Conservation (phyloP, 2,888 invertebrate genomes). For the Oeneis ivallda region DNA sequence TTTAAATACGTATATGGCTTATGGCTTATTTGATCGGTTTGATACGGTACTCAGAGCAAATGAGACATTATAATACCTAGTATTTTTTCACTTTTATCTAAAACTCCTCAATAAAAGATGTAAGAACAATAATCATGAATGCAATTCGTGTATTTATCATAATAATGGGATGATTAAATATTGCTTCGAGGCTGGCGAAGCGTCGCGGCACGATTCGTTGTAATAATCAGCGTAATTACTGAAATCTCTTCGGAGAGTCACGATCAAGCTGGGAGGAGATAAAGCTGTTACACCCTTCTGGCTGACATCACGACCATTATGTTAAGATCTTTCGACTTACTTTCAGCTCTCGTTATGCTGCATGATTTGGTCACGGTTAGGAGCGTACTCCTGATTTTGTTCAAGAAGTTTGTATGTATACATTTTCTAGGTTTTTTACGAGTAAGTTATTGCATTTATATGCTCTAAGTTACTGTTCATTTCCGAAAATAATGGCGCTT, state of each 20-base stretch:
- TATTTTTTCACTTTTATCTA: too few relatives aligned
- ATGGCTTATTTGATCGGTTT: too few relatives aligned
- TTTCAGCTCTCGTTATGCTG: not conserved
- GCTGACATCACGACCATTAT: slow-evolving; percentile 59
- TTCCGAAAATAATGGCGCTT: too few relatives aligned
- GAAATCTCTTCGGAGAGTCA: slow-evolving; percentile 76
- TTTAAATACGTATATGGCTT: too few relatives aligned
- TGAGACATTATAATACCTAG: too few relatives aligned
- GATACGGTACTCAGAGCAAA: too few relatives aligned
- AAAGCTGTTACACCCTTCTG: slow-evolving; percentile 66
- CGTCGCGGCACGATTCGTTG: slow-evolving; percentile 44
- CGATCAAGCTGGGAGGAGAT: slow-evolving; percentile 77
- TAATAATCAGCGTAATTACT: slow-evolving; percentile 78
- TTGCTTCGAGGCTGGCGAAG: slow-evolving; percentile 16
- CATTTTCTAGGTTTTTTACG: too few relatives aligned
- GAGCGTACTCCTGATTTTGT: not conserved
- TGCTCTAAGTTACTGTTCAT: too few relatives aligned
- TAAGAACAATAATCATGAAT: not conserved
- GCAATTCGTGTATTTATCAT: slow-evolving; percentile 10
- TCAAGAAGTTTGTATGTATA: too few relatives aligned
- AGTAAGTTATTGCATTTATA: too few relatives aligned
- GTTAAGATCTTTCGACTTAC: slow-evolving; percentile 46
- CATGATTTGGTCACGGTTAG: slow-evolving; percentile 17
- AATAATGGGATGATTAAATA: slow-evolving; percentile 14
- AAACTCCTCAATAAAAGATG: not conserved